These are phyloP conservation scores for Corella eumyota DNA, from an alignment of 23 tunicate genomes.

Conservation along the genomic window DNA sequence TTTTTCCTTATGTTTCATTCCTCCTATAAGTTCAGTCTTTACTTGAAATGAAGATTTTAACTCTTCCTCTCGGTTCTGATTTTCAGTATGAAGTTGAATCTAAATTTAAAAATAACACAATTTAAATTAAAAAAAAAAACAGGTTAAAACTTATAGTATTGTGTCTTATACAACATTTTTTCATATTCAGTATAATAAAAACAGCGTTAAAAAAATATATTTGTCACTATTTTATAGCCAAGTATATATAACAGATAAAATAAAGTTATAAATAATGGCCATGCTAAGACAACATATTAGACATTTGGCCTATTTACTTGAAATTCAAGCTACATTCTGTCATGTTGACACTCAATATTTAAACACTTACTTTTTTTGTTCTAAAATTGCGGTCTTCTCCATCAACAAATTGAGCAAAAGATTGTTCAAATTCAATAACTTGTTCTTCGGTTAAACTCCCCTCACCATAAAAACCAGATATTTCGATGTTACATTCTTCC, in stretches of 20 bases:
- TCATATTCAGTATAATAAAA: too few species aligned
- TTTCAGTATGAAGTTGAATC: constrained; percentile 14
- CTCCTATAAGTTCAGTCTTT: constrained; percentile 35
- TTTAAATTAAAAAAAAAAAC: neutral
- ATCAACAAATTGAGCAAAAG: constrained; percentile 2
- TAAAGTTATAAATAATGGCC: too few species aligned
- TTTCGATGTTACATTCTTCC: constrained; percentile 6
- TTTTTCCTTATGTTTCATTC: constrained; percentile 22
- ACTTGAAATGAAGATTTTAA: constrained; percentile 13
- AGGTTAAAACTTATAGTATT: neutral
- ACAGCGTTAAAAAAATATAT: too few species aligned
- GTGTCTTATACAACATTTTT: too few species aligned
- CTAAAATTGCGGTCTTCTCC: constrained; percentile 3
- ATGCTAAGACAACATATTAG: too few species aligned
- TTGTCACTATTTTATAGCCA: too few species aligned
- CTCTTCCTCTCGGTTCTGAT: constrained; percentile 9
- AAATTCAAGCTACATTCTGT: too few species aligned
- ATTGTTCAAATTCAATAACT: constrained; percentile 25
- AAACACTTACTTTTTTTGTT: constrained; percentile 7
- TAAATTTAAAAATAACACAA: constrained; percentile 4
- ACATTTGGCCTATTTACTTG: too few species aligned
- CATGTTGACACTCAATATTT: too few species aligned
- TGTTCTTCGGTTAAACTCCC: constrained; percentile 18
- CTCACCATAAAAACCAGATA: neutral
- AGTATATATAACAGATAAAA: too few species aligned